A percentile compares a stretch with the other conserved stretches of the same genome.
Conservation (phyloP, 1,140 invertebrate genomes). For the Lutraria rhynchaena region DNA sequence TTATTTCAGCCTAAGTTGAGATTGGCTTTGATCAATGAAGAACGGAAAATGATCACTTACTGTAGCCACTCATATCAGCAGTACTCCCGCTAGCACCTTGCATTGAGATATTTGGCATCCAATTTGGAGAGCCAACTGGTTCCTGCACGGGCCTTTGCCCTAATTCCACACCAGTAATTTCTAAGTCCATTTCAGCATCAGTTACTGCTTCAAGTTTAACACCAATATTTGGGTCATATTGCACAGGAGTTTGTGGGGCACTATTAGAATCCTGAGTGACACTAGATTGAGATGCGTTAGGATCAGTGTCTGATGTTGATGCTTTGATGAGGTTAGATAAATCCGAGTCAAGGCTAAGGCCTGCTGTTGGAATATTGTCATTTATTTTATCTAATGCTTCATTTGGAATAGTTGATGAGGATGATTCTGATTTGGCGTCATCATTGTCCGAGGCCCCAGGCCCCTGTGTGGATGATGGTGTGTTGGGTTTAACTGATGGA, state of each 20-base stretch:
- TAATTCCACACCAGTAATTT: conserved; percentile 22
- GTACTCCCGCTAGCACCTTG: not conserved
- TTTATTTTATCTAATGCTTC: not conserved
- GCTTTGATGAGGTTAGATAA: conserved; percentile 3
- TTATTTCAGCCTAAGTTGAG: no score
- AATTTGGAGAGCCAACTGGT: not conserved
- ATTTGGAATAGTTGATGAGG: not conserved
- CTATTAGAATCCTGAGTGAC: not conserved
- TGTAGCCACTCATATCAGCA: conserved; percentile 24
- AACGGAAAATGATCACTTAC: conserved; percentile 27
- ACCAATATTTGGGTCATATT: not conserved
- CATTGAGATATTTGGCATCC: not conserved
- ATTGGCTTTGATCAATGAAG: not conserved
- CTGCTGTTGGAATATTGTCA: not conserved
- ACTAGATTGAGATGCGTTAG: not conserved
- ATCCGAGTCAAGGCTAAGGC: conserved; percentile 10
- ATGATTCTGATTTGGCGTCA: not conserved
- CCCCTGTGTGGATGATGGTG: not conserved
- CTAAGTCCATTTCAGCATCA: conserved; percentile 29
- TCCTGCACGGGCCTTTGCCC: not conserved
- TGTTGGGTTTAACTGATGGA: not conserved
- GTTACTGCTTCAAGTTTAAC: conserved; percentile 7
- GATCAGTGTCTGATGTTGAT: not conserved
- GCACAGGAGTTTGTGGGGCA: not conserved
- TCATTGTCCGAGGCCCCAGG: not conserved